These are phyloP conservation scores for Elachura formosa DNA, from an alignment of 2,113 vertebrate genomes.

Conservation along the genomic window DNA sequence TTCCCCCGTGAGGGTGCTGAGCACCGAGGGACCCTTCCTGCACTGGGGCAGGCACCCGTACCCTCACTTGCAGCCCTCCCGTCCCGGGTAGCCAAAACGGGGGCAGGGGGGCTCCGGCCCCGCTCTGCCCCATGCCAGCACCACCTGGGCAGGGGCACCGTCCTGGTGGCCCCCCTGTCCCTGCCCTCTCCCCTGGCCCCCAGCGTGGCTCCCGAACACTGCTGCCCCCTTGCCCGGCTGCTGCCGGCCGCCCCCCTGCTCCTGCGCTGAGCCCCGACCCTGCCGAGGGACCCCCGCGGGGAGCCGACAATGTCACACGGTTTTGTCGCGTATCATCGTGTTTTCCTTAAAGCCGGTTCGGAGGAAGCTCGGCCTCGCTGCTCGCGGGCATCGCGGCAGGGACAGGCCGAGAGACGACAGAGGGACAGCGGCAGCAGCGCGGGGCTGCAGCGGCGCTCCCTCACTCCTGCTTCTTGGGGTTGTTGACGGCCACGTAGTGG, in stretches of 20 bases:
- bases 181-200: not conserved
- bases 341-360: not conserved
- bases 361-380: not conserved
- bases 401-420: too few relatives aligned
- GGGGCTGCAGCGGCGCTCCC: not conserved
- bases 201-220: constrained; percentile 26
- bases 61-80: not conserved
- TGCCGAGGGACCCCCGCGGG: not conserved
- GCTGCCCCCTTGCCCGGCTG: constrained; percentile 30
- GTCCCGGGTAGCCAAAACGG: fast-evolving
- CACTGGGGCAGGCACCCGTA: not conserved
- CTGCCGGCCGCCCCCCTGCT: constrained; percentile 38
- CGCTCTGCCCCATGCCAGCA: not conserved
- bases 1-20: not conserved
- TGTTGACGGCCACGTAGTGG: constrained; percentile 97
- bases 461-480: constrained; percentile 93
- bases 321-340: not conserved
- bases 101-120: fast-evolving
- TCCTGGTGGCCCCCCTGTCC: not conserved
- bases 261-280: not conserved
- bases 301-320: not conserved
- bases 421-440: too few relatives aligned
- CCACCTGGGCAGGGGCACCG: too few relatives aligned
- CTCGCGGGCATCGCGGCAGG: too few relatives aligned
- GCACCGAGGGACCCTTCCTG: constrained; percentile 41